Conservation (phyloP, 1,140 invertebrate species). For the Archivesica marissinica region DNA sequence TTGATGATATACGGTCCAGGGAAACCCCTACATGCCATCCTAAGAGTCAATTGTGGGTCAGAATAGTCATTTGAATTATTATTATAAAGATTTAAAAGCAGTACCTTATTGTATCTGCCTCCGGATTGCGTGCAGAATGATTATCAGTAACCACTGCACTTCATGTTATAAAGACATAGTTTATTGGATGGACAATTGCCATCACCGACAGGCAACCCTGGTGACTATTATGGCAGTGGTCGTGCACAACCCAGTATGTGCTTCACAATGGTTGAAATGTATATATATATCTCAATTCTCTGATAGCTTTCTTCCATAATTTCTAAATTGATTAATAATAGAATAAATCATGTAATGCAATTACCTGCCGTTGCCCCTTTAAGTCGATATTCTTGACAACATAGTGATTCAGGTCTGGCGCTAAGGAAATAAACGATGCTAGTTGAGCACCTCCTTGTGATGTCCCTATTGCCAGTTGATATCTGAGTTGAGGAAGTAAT, state of each 20-base stretch:
- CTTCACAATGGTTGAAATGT: neutral
- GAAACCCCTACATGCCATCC: no score
- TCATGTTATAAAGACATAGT: no score
- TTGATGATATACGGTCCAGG: no score
- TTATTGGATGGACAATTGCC: no score
- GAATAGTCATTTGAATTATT: no score
- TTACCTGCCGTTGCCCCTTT: slow-evolving; percentile 64
- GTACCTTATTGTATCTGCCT: no score
- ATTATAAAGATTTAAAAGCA: no score
- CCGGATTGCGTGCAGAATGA: no score
- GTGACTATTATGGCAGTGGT: no score
- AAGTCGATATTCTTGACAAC: slow-evolving; percentile 62
- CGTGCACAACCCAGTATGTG: neutral
- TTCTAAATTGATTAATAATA: neutral
- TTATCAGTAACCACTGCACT: no score
- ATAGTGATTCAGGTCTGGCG: slow-evolving; percentile 47
- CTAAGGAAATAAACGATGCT: slow-evolving; percentile 57
- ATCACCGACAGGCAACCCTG: no score
- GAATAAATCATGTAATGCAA: neutral
- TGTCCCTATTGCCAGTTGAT: slow-evolving; percentile 70
- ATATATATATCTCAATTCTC: neutral
- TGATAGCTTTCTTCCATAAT: neutral
- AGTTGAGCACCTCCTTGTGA: slow-evolving; percentile 70
- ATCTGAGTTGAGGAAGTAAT: slow-evolving; percentile 48
- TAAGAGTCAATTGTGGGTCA: no score